Evolutionary conservation across 2,888 invertebrate species (phyloP).

Genomic region (Chaetogeoica ovagalla): DNA sequence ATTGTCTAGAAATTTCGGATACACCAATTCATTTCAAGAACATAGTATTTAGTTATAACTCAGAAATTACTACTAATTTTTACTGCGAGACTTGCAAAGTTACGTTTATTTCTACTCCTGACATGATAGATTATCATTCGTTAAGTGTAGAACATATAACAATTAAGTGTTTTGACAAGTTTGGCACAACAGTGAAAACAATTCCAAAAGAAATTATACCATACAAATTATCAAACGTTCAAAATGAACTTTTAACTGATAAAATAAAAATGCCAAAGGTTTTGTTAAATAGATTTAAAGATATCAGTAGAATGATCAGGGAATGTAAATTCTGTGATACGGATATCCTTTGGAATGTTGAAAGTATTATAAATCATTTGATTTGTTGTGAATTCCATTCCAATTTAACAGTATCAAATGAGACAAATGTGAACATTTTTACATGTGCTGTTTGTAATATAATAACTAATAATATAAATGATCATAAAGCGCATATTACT

Average conservation of each 20-base stretch:
- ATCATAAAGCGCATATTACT: background rate
- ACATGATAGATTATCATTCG: conserved; percentile 31
- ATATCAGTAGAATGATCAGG: no score
- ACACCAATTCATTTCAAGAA: background rate
- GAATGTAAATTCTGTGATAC: no score
- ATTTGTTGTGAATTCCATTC: no score
- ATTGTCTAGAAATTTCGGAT: conserved; percentile 3
- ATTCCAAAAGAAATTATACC: background rate
- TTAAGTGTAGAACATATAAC: conserved; percentile 36
- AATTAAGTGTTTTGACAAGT: conserved; percentile 6
- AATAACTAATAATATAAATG: background rate
- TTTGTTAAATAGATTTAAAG: no score
- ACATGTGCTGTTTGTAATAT: background rate
- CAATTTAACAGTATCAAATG: background rate
- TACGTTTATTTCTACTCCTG: conserved; percentile 1
- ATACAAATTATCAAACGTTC: background rate
- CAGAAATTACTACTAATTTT: background rate
- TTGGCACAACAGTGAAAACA: background rate
- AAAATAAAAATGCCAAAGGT: no score
- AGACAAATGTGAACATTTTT: background rate
- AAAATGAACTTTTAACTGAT: no score
- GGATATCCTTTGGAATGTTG: no score
- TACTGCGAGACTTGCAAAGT: conserved; percentile 27
- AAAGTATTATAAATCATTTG: no score
- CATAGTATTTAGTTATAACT: background rate